Evolutionary conservation across 1,140 invertebrate species (phyloP), one percentile per base, ranked within the genome.

Genomic region (Homalodisca vitripennis): DNA sequence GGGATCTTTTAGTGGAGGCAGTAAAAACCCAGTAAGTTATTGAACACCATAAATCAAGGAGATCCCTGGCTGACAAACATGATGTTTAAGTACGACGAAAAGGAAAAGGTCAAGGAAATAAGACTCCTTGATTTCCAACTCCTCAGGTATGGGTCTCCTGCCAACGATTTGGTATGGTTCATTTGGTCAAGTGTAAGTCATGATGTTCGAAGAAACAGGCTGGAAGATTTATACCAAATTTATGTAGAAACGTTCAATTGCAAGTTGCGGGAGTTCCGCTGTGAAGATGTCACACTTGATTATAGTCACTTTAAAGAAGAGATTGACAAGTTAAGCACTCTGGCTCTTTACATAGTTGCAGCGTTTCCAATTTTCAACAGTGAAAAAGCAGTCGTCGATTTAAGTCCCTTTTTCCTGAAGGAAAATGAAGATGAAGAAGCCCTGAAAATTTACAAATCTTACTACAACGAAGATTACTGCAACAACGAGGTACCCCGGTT

Each of bases 41-140:
- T 87, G 67, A 79, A 82, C 29, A 86, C 88, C 0, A 78, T 68
- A 1, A 60, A 62, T 53, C 75, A 76, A 26, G 74, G 75, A 17
- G 75, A 76, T 69, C 71, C 68, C 27, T 74, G 74, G 71, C 22
- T 71, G 12, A 69, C 70, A 24, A 74, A 74, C 60, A 57, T 73
- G 13, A 24, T 74, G 27, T 73, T 72, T 20, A 51, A 70, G n/a
- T 69, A 71, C 31, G 34, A 63, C 46, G 29, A 64, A n/a, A 27
- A 67, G 14, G 46, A 24, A 3, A 53, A 63, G 48, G 46, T 55
- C 14, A 10, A 6, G 2, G 24, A 48, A 22, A 67, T 55, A 1
- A 70, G 46, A 27, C 27, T 73, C n/a, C 31, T 73, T 17, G 70
- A 71, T 34, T 73, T 57, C 47, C 71, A 72, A 24, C 1, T 12